Evolutionary conservation across 2,888 invertebrate genomes (phyloP), one percentile per base, ranked within the genome.

Genomic region (Dynastes hyllus): DNA sequence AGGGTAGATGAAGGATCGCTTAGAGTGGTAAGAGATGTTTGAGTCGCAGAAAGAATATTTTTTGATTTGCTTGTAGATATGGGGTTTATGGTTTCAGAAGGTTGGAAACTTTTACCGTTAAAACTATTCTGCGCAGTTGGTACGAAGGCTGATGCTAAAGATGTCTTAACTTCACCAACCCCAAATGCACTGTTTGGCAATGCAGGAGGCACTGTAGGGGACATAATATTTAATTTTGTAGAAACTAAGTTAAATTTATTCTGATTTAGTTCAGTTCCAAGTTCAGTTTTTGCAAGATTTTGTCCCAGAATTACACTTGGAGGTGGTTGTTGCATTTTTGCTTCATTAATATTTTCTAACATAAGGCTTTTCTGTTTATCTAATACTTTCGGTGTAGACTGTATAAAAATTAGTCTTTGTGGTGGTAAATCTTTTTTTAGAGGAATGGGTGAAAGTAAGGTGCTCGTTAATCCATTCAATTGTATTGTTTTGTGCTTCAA

Each of bases 401-500:
- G 85, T 3, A 81, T 77, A 79, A 87, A 87, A 78, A 73, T 78
- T n/a, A 78, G 32, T 9, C 45, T 76, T 50, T 71, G 55, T 51
- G 79, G 77, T 32, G 27, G 40, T n/a, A 80, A 22, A 27, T 77
- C 75, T 70, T 79, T 78, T 16, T 69, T 77, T 6, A 76, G 67
- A 1, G 63, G 67, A 67, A 84, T 84, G 5, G 84, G 84, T 0
- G 85, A 84, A 65, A 85, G 58, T 5, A 81, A 81, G 4, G 81
- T 82, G 4, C 79, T 81, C 8, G 82, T 32, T 37, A 84, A 66
- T 45, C 83, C 65, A 5, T 76, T 78, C 55, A 84, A 50, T n/a
- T 86, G 84, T 53, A 87, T 79, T 8, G 85, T 81, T 8, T 84
- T 84, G 71, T 85, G 84, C 11, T 85, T 83, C 29, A 86, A 83